Base-by-base conservation (phyloP, 2,797 vertebrate genomes). In the Propithecus perrieri region DNA sequence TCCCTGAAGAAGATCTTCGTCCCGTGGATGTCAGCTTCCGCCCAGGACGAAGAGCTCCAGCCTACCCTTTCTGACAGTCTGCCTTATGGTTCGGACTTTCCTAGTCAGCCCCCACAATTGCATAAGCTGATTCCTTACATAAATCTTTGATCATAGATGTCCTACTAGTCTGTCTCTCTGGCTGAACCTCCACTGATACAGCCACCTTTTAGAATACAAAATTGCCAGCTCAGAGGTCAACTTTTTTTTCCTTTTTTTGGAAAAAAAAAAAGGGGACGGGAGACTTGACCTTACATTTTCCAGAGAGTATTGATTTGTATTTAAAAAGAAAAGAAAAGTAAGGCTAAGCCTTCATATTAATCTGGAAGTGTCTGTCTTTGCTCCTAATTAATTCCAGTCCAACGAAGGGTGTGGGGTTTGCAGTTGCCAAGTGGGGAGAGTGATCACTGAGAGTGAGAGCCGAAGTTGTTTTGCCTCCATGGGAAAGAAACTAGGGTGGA, bases 11-110 rank as follows among this genome's bases (percentile, higher is more conserved):
- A 24, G 41, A 71, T 4, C 18, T 7, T 35, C 43, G 7, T 26
- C 6, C 35, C 48, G 6, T 2, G 17, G 12, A 46, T 0, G 0
- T 46, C 53, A 46, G 38, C 46, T 24, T 61, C 9, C 9, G 24
- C 55, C 88, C 55, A 9, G 5, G 2, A 28, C 38, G 0, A 0
- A 8, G 41, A n/a, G 43, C 26, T 22, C 46, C 22, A 30, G 35
- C 18, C 18, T 6, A 6, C 53, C 46, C 55, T 65, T 57, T 18
- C 72, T 48, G 35, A 57, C 4, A 76, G n/a, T 24, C 22, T 65
- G 4, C 26, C 59, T 43, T 38, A 65, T 4, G 55, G 12, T 30
- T 78, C 48, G 43, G 18, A 22, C 35, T 46, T 71, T 50, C 43
- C 71, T 53, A 28, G 38, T 28, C 57, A 72, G 61, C 35, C 43